Conservation (phyloP, 2,888 invertebrate species). For the Timema cristinae region DNA sequence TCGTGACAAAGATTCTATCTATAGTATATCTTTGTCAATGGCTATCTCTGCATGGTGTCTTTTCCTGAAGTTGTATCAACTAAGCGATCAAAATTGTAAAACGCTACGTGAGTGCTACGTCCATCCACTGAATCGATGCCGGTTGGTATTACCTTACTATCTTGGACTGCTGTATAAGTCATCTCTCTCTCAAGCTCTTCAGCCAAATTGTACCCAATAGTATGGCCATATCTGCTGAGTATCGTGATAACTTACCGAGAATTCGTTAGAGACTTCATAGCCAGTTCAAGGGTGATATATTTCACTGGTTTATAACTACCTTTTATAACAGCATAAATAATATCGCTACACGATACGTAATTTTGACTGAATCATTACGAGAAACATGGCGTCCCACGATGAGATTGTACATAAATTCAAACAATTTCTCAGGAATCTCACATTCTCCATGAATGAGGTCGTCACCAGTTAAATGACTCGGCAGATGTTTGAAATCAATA, state of each 20-base stretch:
- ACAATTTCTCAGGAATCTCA: background rate
- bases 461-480: background rate
- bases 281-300: background rate
- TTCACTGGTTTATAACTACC: background rate
- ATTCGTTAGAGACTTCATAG: slow-evolving; percentile 7
- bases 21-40: background rate
- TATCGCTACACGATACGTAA: background rate
- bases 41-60: slow-evolving; percentile 36
- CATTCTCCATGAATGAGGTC: slow-evolving; percentile 4
- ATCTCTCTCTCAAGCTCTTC: slow-evolving; percentile 1
- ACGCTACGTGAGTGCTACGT: slow-evolving; percentile 12
- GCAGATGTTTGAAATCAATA: background rate
- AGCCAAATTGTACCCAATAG: slow-evolving; percentile 1
- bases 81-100: slow-evolving; percentile 36
- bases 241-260: slow-evolving; percentile 8
- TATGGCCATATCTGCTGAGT: slow-evolving; percentile 1
- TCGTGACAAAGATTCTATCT: background rate
- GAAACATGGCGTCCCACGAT: background rate
- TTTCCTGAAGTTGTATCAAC: slow-evolving; percentile 40
- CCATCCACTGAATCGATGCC: slow-evolving; percentile 12
- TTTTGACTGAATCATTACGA: slow-evolving; percentile 2
- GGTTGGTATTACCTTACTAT: slow-evolving; percentile 1
- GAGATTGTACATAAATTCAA: slow-evolving; percentile 7
- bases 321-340: background rate
- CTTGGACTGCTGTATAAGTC: slow-evolving; percentile 5